These are phyloP conservation scores for Caenorhabditis remanei DNA, from an alignment of 1,140 invertebrate genomes.

Conservation along the genomic window DNA sequence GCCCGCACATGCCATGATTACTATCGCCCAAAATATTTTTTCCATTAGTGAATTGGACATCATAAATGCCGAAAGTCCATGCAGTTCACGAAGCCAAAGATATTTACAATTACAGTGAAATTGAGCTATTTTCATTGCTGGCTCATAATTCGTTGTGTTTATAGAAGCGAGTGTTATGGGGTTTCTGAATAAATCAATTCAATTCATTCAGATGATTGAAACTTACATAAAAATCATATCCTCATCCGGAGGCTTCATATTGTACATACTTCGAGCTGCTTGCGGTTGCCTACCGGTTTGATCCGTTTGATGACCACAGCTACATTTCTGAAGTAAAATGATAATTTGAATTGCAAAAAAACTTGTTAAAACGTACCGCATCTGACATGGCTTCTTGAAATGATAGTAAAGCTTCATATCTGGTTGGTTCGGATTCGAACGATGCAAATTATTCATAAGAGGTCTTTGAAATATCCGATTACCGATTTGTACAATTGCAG, in stretches of 20 bases:
- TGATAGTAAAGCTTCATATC: not conserved
- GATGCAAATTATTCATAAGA: not conserved
- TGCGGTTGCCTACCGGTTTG: not conserved
- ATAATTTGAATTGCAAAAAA: too few relatives aligned
- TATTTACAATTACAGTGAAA: conserved; percentile 61
- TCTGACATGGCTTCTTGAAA: not conserved
- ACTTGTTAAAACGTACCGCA: not conserved
- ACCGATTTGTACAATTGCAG: not conserved
- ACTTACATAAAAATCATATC: conserved; percentile 31
- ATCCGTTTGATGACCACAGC: conserved; percentile 40
- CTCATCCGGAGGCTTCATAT: conserved; percentile 1
- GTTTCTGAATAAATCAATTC: not conserved
- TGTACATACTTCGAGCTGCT: conserved; percentile 34
- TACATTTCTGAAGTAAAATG: not conserved
- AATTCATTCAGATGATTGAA: not conserved
- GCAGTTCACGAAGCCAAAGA: conserved; percentile 58
- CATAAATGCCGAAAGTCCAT: conserved; percentile 56
- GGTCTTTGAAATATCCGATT: not conserved
- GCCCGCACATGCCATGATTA: conserved; percentile 36
- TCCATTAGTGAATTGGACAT: conserved; percentile 57
- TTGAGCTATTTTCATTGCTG: conserved; percentile 34
- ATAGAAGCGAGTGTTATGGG: conserved; percentile 7
- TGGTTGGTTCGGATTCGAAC: not conserved
- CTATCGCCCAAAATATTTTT: conserved; percentile 52
- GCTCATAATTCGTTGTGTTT: conserved; percentile 18